Conservation (phyloP, 2,888 invertebrate species). For the Nasonia oneida region DNA sequence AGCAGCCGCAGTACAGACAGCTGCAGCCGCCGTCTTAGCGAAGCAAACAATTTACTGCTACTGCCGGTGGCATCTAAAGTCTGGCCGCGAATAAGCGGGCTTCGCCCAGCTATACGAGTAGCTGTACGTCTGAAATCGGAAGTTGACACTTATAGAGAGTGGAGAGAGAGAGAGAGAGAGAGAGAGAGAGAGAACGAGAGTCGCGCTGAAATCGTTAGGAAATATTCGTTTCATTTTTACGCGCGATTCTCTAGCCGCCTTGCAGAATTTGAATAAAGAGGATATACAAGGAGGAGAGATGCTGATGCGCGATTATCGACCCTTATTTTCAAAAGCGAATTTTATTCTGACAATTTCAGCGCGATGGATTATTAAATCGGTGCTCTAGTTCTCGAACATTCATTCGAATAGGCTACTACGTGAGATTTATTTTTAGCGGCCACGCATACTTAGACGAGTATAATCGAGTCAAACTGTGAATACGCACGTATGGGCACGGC, state of each 20-base stretch:
- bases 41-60: neutral
- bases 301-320: too few relatives aligned
- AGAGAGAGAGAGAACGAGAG: neutral
- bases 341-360: neutral
- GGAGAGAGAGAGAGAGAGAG: neutral
- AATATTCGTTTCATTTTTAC: neutral
- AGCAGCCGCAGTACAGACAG: constrained; percentile 52
- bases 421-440: neutral
- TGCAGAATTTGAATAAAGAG: too few relatives aligned
- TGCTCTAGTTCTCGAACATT: neutral
- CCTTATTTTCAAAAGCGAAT: neutral
- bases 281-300: too few relatives aligned
- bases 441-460: neutral
- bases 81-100: neutral
- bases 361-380: neutral
- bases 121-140: neutral
- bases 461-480: constrained; percentile 13
- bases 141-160: neutral
- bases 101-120: too few relatives aligned
- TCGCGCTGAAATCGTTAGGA: neutral
- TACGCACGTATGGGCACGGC: neutral
- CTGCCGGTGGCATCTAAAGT: neutral
- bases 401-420: neutral
- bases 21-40: constrained; percentile 59
- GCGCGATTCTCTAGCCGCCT: neutral